Percentiles rank a stretch among this genome's conserved stretches.
Evolutionary conservation across 2,113 vertebrate genomes (phyloP).

Genomic region (Tachuris rubrigastra): DNA sequence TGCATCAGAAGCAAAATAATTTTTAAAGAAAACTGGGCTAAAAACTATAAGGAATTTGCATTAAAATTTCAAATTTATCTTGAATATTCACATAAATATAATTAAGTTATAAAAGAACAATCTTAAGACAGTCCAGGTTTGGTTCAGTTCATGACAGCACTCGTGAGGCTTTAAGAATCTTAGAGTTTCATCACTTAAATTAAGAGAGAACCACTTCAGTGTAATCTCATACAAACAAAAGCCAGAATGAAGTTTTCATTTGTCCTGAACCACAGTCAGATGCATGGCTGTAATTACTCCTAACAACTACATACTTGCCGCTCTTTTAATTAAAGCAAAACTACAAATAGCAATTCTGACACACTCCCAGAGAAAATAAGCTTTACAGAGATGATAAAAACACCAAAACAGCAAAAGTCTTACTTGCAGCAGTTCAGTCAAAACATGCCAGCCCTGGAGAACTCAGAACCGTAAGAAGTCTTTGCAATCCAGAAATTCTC

Average conservation of each 20-base stretch:
- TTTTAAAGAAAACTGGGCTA: not conserved
- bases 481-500: slow-evolving; percentile 68
- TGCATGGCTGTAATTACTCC: slow-evolving; percentile 46
- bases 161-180: slow-evolving; percentile 6
- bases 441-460: slow-evolving; percentile 72
- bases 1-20: not conserved
- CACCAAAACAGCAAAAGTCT: slow-evolving; percentile 65
- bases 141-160: not conserved
- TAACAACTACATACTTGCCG: slow-evolving; percentile 58
- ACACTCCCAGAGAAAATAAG: slow-evolving; percentile 68
- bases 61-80: not conserved
- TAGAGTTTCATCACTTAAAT: slow-evolving; percentile 23
- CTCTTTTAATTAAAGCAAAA: slow-evolving; percentile 54
- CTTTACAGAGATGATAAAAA: slow-evolving; percentile 63
- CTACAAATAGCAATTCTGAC: slow-evolving; percentile 46
- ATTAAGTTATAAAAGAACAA: not conserved
- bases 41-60: not conserved
- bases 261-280: slow-evolving; percentile 18
- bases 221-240: slow-evolving; percentile 58
- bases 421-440: slow-evolving; percentile 75
- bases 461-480: slow-evolving; percentile 64
- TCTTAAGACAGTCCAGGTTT: not conserved
- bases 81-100: not conserved
- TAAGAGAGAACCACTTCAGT: slow-evolving; percentile 26
- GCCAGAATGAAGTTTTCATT: slow-evolving; percentile 28